Base-by-base conservation (phyloP, 2,888 invertebrate species). In the Noctua pronuba region DNA sequence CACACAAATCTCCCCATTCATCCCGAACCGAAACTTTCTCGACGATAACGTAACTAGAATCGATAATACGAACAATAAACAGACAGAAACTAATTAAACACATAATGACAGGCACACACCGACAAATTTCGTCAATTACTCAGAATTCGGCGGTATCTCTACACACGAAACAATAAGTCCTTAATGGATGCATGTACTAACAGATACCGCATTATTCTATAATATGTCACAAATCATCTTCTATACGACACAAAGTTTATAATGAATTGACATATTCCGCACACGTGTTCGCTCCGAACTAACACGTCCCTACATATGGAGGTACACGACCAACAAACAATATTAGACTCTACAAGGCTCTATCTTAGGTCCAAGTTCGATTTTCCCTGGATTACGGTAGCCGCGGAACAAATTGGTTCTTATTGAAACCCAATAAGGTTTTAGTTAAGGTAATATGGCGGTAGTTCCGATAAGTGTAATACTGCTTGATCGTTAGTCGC, bases 201-300 rank as follows among this genome's bases (percentile, higher is more conserved):
- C 95, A 95, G 95, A 95, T 94, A 96, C 92, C 91, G 92, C 94
- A 92, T 94, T 95, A 95, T 96, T 93, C 94, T 93, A 95, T 95
- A 95, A 95, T 95, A 95, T 95, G 96, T 96, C 96, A 96, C 96
- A 96, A 96, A 96, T 96, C 96, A 96, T 96, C 95, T 93, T 91
- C 93, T 91, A 92, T 90, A 90, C 92, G 92, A 93, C 94, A 95
- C 95, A 94, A 96, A 96, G 95, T 96, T 96, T 95, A 94, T 96
- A 96, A 96, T 96, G 95, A 96, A 96, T 96, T 96, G 96, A 96
- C 95, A 95, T 95, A 96, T 96, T 96, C 96, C 91, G 91, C 93
- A 95, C 96, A 96, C 95, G 95, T 96, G 96, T 91, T 90, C 86
- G 83, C 83, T 88, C 86, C 87, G 83, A 89, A 90, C 88, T 89